Evolutionary conservation across 2,888 invertebrate species (phyloP).

Genomic region (Folsomia candida): DNA sequence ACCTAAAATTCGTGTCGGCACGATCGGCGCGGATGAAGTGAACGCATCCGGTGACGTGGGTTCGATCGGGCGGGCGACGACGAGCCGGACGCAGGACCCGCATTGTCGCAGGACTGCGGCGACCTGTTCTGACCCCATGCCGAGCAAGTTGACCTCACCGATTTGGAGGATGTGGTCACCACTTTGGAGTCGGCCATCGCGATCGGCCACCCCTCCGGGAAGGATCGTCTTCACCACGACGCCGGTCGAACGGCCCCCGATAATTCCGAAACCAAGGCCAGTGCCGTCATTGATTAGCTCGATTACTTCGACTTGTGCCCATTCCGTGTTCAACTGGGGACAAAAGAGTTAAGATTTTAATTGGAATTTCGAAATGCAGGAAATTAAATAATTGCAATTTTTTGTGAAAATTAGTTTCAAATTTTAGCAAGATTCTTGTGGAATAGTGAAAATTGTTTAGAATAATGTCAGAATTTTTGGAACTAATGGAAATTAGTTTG

Average conservation of each 20-base stretch:
- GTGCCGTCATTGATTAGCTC: conserved; percentile 96
- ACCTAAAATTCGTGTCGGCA: conserved; percentile 80
- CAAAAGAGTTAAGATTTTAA: conserved; percentile 11
- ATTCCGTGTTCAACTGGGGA: conserved; percentile 91
- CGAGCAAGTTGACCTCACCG: conserved; percentile 77
- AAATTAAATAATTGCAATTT: not conserved
- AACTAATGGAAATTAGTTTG: too few relatives aligned
- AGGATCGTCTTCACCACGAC: conserved; percentile 99
- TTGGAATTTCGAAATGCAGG: not conserved
- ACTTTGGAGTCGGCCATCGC: conserved; percentile 92
- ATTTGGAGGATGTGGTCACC: conserved; percentile 98
- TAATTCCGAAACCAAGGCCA: conserved; percentile 97
- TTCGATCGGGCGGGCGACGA: conserved; percentile 89
- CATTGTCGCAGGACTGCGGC: conserved; percentile 92
- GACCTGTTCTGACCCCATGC: conserved; percentile 68
- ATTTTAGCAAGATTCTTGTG: not conserved
- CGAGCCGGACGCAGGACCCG: conserved; percentile 88
- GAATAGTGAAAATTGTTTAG: not conserved
- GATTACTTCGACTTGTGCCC: conserved; percentile 98
- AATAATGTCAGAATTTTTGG: not conserved
- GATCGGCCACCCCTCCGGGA: conserved; percentile 94
- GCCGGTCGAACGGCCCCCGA: conserved; percentile 93
- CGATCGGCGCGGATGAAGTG: conserved; percentile 77
- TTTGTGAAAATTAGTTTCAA: not conserved
- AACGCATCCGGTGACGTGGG: conserved; percentile 69